phyloP scores from a whole-genome alignment of 37 sponge, comb jelly and placozoan genomes.

The Tethya wilhelma region DNA sequence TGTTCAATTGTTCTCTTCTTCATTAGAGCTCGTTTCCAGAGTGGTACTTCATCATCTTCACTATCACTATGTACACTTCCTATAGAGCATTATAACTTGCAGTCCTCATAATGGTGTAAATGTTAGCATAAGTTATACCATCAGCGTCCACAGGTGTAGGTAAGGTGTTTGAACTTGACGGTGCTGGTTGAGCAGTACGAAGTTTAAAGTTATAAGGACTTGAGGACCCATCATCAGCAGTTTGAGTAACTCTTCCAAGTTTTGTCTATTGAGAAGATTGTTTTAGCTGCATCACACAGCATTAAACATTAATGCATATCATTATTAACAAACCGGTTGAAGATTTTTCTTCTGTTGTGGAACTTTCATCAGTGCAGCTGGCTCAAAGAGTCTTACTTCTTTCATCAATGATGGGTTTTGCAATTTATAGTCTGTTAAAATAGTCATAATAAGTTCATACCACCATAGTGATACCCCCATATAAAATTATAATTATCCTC shows the following conservation, averaged over 20 bases:
- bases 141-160: too few species aligned
- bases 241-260: neutral
- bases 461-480: too few species aligned
- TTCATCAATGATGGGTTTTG: constrained; percentile 27
- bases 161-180: too few species aligned
- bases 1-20: constrained; percentile 51
- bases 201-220: too few species aligned
- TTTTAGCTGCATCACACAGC: neutral
- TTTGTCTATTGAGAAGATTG: neutral
- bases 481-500: too few species aligned
- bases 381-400: constrained; percentile 51
- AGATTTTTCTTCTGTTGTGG: constrained; percentile 44
- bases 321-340: constrained; percentile 32
- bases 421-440: constrained; percentile 13
- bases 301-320: neutral
- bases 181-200: too few species aligned
- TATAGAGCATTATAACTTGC: too few species aligned
- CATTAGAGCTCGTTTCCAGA: constrained; percentile 51
- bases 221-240: neutral
- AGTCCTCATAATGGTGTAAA: too few species aligned
- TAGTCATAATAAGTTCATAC: too few species aligned
- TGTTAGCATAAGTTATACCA: too few species aligned
- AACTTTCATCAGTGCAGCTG: constrained; percentile 22
- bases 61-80: too few species aligned
- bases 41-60: constrained; percentile 8